Percentiles rank a stretch among this genome's conserved stretches.
phyloP scores from a whole-genome alignment of 2,113 vertebrate species.

The Phylloscopus trochilus region DNA sequence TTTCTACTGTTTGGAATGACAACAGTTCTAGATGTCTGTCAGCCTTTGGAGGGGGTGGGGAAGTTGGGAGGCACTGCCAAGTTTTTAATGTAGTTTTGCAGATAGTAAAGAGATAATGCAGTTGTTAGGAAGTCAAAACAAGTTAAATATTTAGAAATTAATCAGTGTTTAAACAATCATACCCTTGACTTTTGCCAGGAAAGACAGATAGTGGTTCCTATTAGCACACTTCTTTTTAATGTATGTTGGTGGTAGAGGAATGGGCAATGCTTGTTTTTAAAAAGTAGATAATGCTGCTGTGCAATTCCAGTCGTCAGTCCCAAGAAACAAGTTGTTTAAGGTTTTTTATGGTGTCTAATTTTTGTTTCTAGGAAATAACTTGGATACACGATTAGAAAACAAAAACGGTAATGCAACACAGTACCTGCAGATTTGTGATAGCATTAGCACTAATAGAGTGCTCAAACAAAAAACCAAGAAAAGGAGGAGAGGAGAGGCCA shows the following conservation, averaged over 20 bases:
- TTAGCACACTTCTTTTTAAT: neutral
- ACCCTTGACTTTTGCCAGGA: neutral
- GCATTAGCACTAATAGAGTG: constrained; percentile 83
- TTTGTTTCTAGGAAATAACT: constrained; percentile 83
- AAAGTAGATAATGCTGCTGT: constrained; percentile 17
- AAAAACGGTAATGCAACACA: constrained; percentile 88
- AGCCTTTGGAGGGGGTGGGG: neutral
- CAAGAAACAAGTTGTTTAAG: constrained; percentile 37
- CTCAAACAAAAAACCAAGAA: constrained; percentile 94
- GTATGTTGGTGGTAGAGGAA: neutral
- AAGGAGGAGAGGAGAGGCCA: constrained; percentile 91
- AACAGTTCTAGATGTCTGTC: neutral
- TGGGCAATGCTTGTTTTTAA: neutral
- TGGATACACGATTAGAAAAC: constrained; percentile 87
- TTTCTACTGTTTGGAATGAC: neutral
- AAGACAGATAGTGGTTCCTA: neutral
- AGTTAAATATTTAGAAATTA: neutral
- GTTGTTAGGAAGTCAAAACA: neutral
- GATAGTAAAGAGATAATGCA: neutral
- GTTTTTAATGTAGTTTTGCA: neutral
- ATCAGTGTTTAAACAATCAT: neutral
- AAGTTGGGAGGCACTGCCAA: neutral
- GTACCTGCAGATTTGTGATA: constrained; percentile 94
- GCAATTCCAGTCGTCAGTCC: constrained; percentile 50
- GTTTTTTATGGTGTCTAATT: constrained; percentile 64